Evolutionary conservation across 2,888 invertebrate genomes (phyloP).

Genomic region (Melinaea marsaeus): DNA sequence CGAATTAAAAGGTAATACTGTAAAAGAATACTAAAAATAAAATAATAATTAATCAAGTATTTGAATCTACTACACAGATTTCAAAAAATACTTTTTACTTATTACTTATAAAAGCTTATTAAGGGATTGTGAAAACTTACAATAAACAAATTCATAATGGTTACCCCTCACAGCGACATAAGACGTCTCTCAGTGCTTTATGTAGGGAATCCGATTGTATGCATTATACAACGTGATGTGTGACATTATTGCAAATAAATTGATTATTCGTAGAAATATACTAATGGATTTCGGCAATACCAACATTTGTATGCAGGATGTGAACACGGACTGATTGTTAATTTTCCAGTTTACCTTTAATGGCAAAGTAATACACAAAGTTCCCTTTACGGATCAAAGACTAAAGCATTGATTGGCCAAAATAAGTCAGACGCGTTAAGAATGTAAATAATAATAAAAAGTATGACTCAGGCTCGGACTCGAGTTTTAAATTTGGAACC

Average conservation of each 20-base stretch:
- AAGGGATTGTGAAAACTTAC: too few relatives aligned
- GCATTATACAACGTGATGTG: constrained; percentile 45
- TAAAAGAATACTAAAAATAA: too few relatives aligned
- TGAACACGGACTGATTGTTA: constrained; percentile 51
- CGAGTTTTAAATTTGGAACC: too few relatives aligned
- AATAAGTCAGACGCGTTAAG: constrained; percentile 40
- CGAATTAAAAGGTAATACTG: too few relatives aligned
- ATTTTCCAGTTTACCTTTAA: constrained; percentile 43
- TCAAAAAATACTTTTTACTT: too few relatives aligned
- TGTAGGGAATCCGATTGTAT: constrained; percentile 8
- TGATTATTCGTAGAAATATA: constrained; percentile 38
- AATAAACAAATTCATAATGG: too few relatives aligned
- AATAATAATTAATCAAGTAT: too few relatives aligned
- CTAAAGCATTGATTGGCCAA: constrained; percentile 38
- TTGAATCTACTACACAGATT: too few relatives aligned
- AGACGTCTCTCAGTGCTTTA: not conserved
- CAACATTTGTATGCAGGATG: constrained; percentile 64
- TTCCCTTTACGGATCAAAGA: constrained; percentile 52
- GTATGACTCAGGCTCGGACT: too few relatives aligned
- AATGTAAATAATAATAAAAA: constrained; percentile 36
- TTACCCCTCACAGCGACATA: too few relatives aligned
- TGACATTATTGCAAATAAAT: constrained; percentile 50
- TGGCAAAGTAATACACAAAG: constrained; percentile 69
- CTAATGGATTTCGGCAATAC: constrained; percentile 46
- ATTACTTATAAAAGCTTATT: too few relatives aligned